Evolutionary conservation across 2,113 vertebrate species (phyloP), one percentile per base, ranked within the genome.

Genomic region (Camelus dromedarius): DNA sequence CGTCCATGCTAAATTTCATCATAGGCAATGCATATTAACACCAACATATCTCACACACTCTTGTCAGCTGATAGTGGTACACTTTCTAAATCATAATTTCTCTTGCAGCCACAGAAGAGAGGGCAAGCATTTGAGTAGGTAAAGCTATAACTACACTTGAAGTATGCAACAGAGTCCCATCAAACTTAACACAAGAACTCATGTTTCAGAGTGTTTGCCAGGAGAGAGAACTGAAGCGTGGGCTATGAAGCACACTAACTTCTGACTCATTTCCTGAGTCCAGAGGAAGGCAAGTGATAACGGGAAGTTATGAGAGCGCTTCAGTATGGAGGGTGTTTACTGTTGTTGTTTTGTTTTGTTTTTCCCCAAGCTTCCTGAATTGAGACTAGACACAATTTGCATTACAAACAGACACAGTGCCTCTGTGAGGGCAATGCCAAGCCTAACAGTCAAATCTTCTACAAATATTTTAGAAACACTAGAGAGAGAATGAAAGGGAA

Each of bases 161-260:
- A 95, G 90, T 87, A 93, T 94, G 79, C 83, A 96, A 50, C 35
- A 30, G 73, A 81, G 81, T 92, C 87, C 92, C 93, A 85, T 95
- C 89, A 95, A 92, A 88, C 52, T 89, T 83, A 97, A 96, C 93
- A 92, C 0, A 8, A 52, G 66, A 93, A 85, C 80, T 97, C 73
- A 54, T 4, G 77, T 56, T 91, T 93, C 35, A 87, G 73, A 88
- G 58, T 60, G 58, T 93, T 96, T 95, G 73, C 42, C 79, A 76
- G 67, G 83, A 96, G 15, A 92, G 52, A 81, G 84, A 86, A 76
- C 52, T 93, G 54, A 87, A 92, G 73, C 50, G 46, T 42, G 8
- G 32, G 38, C 81, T 73, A 22, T 1, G 46, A 92, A 88, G 75
- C 76, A 35, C 22, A 35, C 48, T 75, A 56, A 54, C 66, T 84